A percentile compares a stretch with the other conserved stretches of the same genome.
phyloP scores from a whole-genome alignment of 2,888 invertebrate species.

The Teleiodes luculella region DNA sequence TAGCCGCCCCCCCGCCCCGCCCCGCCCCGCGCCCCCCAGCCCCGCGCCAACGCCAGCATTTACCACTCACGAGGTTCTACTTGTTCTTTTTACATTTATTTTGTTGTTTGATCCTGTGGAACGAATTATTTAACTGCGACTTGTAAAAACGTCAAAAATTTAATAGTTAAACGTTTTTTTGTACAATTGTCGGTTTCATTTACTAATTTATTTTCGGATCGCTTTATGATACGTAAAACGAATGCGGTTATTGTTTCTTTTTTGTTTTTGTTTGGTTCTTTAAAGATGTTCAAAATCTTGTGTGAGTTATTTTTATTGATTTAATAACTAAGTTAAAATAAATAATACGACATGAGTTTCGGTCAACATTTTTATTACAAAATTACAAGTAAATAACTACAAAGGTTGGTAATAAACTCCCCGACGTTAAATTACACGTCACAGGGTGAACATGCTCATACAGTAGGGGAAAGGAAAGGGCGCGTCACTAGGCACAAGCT shows the following conservation, averaged over 20 bases:
- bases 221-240: not conserved
- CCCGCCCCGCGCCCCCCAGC: not conserved
- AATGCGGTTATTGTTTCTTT: not conserved
- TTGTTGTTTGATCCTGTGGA: slow-evolving; percentile 49
- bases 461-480: slow-evolving; percentile 28
- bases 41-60: not conserved
- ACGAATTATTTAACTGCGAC: slow-evolving; percentile 39
- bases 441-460: slow-evolving; percentile 31
- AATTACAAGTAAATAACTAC: slow-evolving; percentile 61
- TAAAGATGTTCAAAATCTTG: not conserved
- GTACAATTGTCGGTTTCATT: slow-evolving; percentile 15
- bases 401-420: slow-evolving; percentile 44
- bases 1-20: slow-evolving; percentile 58
- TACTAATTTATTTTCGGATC: not conserved
- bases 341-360: slow-evolving; percentile 33
- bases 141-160: slow-evolving; percentile 47
- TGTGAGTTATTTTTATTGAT: not conserved
- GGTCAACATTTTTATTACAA: slow-evolving; percentile 63
- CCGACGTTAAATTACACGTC: slow-evolving; percentile 29
- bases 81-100: slow-evolving; percentile 37
- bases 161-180: slow-evolving; percentile 38
- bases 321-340: slow-evolving; percentile 22
- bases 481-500: slow-evolving; percentile 8
- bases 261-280: too few species aligned
- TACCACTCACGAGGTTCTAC: slow-evolving; percentile 32